Percentiles rank a stretch among this genome's conserved stretches.
Evolutionary conservation across 2,113 vertebrate species (phyloP).

Genomic region (Centropus bengalensis): DNA sequence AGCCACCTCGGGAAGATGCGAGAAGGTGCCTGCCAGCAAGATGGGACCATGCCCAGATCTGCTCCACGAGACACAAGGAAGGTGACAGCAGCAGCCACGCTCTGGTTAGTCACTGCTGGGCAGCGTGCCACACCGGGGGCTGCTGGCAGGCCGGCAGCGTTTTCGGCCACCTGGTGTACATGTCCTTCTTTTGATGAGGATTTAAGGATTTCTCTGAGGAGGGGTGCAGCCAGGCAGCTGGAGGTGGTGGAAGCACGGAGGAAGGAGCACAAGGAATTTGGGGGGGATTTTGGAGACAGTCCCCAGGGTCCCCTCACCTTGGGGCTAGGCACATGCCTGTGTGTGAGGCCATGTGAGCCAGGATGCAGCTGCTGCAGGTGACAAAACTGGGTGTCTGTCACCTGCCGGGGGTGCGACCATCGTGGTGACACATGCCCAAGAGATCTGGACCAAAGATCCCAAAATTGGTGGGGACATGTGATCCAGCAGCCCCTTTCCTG

Average conservation of each 20-base stretch:
- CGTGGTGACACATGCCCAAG: background rate
- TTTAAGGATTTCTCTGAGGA: background rate
- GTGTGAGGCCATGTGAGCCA: fast-evolving
- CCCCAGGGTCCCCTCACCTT: background rate
- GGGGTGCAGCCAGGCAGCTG: fast-evolving
- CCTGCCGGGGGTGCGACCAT: background rate
- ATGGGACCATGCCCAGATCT: background rate
- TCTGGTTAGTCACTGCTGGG: background rate
- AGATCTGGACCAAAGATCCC: background rate
- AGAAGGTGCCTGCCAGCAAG: background rate
- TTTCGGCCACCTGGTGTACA: background rate
- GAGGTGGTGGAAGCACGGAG: fast-evolving
- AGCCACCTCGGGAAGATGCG: fast-evolving
- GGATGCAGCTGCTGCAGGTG: background rate
- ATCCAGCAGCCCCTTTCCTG: background rate
- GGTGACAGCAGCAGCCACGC: background rate
- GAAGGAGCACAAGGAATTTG: background rate
- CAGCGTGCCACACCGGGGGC: background rate
- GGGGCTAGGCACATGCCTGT: background rate
- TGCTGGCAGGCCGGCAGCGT: background rate
- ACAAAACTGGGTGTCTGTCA: background rate
- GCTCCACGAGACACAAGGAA: fast-evolving
- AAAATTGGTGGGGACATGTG: background rate
- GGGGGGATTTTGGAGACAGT: background rate
- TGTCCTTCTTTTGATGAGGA: background rate